A percentile compares a stretch with the other conserved stretches of the same genome.
Evolutionary conservation across 2,888 invertebrate genomes (phyloP).

Genomic region (Parnassius glacialis): DNA sequence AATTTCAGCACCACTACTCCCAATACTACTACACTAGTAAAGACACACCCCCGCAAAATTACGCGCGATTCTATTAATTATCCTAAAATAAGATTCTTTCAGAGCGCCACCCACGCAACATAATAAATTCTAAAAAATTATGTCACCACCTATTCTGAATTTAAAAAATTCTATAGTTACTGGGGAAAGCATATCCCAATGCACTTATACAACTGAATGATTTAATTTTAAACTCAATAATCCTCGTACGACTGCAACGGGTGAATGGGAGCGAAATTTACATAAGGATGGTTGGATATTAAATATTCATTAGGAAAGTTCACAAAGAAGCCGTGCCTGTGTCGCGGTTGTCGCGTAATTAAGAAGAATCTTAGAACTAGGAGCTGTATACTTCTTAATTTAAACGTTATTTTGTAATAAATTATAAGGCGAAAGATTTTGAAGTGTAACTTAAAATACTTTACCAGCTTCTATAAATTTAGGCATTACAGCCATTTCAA

Average conservation of each 20-base stretch:
- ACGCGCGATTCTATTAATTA: too few relatives aligned
- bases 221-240: constrained; percentile 36
- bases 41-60: too few relatives aligned
- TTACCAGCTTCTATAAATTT: too few relatives aligned
- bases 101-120: too few relatives aligned
- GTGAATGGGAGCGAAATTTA: constrained; percentile 51
- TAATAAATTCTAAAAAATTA: neutral
- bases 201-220: constrained; percentile 15
- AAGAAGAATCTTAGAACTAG: constrained; percentile 24
- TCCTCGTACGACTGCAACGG: constrained; percentile 35
- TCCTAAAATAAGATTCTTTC: too few relatives aligned
- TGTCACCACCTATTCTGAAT: constrained; percentile 2
- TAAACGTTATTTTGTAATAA: constrained; percentile 31
- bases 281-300: constrained; percentile 55
- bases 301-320: constrained; percentile 63
- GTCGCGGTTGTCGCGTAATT: constrained; percentile 27
- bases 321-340: constrained; percentile 40
- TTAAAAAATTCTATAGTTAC: constrained; percentile 1
- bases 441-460: too few relatives aligned
- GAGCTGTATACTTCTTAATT: constrained; percentile 32
- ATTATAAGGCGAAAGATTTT: too few relatives aligned
- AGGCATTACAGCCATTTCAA: too few relatives aligned
- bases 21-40: too few relatives aligned
- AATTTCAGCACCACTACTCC: too few relatives aligned
- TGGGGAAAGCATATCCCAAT: neutral